Conservation (phyloP, 2,113 vertebrate species). For the Xenus cinereus region DNA sequence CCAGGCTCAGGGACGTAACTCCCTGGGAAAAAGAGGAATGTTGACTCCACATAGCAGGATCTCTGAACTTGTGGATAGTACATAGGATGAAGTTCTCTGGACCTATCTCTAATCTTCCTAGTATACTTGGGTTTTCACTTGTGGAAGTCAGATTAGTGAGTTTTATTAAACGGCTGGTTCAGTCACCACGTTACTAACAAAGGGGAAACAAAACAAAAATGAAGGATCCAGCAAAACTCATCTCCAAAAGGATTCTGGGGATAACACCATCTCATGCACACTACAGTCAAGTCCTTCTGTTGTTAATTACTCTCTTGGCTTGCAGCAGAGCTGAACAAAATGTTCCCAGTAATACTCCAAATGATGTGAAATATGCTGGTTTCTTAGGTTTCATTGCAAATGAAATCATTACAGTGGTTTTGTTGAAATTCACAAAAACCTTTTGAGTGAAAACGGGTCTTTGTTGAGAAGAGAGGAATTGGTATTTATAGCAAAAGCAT, state of each 20-base stretch:
- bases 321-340: not conserved
- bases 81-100: not conserved
- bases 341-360: not conserved
- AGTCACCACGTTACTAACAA: not conserved
- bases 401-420: not conserved
- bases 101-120: not conserved
- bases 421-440: not conserved
- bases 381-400: not conserved
- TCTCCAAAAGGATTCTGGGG: not conserved
- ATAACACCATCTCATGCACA: not conserved
- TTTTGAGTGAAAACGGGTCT: not conserved
- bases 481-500: not conserved
- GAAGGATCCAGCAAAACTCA: not conserved
- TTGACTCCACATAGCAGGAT: accelerated
- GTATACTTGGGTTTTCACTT: not conserved
- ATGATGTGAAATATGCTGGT: not conserved
- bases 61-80: not conserved
- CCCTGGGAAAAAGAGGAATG: not conserved
- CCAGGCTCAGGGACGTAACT: not conserved
- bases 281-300: not conserved
- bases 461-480: not conserved
- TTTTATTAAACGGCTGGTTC: not conserved
- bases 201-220: not conserved
- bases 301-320: not conserved
- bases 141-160: not conserved